phyloP scores from a whole-genome alignment of 35 echinoderm and acorn worm species.

The Ophiothrix spiculata region DNA sequence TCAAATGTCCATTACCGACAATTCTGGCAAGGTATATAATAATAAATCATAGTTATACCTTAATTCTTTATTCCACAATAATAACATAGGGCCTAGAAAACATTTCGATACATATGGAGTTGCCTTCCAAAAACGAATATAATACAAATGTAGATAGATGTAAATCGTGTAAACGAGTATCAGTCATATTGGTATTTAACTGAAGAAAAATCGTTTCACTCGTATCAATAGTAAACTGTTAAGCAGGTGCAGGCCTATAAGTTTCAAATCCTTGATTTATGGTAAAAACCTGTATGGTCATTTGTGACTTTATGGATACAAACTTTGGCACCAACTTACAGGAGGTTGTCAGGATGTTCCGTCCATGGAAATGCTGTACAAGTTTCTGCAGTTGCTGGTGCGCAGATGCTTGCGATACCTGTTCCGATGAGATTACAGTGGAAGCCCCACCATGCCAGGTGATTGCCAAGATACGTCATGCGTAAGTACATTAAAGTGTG shows the following conservation, averaged over 20 bases:
- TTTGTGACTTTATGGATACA: background rate
- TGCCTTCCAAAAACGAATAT: background rate
- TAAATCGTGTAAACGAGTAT: background rate
- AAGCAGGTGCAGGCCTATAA: background rate
- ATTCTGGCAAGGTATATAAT: background rate
- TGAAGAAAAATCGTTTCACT: background rate
- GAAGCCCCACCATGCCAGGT: constrained; percentile 70
- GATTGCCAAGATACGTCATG: constrained; percentile 82
- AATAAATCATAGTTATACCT: too few relatives aligned
- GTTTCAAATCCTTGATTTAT: background rate
- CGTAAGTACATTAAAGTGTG: constrained; percentile 62
- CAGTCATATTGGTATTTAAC: background rate
- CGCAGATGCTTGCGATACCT: constrained; percentile 58
- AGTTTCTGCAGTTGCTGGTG: constrained; percentile 68
- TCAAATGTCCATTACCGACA: constrained; percentile 53
- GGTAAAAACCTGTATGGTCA: background rate
- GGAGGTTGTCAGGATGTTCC: constrained; percentile 66
- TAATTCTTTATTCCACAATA: too few relatives aligned
- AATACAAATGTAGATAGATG: background rate
- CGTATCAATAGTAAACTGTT: background rate
- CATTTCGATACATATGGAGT: too few relatives aligned
- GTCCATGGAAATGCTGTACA: constrained; percentile 69
- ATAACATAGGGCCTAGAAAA: too few relatives aligned
- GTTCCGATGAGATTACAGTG: constrained; percentile 62
- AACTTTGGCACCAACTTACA: background rate